A percentile compares a stretch with the other conserved stretches of the same genome.
phyloP scores from a whole-genome alignment of 2,113 vertebrate species.

The Hoplias malabaricus region DNA sequence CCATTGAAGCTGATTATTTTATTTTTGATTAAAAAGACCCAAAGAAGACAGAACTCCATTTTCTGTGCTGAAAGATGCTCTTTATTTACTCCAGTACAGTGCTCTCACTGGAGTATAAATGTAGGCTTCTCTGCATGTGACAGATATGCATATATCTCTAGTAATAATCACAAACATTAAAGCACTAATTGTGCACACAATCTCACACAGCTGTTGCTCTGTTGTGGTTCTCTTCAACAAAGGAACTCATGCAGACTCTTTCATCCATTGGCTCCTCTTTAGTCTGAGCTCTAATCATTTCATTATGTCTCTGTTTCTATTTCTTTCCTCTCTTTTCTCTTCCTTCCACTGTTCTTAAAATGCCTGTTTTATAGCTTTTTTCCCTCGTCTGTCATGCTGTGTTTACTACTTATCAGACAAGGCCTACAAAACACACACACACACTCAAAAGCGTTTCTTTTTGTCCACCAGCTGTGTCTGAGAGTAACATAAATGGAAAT shows the following conservation, averaged over 20 bases:
- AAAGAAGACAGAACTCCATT: too few species aligned
- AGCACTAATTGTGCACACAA: neutral
- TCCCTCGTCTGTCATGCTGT: neutral
- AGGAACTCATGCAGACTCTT: constrained; percentile 27
- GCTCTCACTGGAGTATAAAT: too few species aligned
- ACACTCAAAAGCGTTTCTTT: neutral
- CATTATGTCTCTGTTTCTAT: constrained; percentile 33
- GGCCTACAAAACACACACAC: neutral
- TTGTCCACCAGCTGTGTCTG: neutral
- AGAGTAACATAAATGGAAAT: neutral
- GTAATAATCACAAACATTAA: neutral
- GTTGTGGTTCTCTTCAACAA: constrained; percentile 23
- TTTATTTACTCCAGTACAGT: too few species aligned
- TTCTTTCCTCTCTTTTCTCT: constrained; percentile 1
- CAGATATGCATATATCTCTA: neutral
- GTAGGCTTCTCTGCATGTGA: too few species aligned
- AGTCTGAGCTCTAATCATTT: constrained; percentile 50
- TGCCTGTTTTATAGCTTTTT: neutral
- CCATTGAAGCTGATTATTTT: too few species aligned
- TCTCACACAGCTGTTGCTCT: constrained; percentile 25
- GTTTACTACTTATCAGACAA: neutral
- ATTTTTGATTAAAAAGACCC: too few species aligned
- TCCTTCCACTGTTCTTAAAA: constrained; percentile 23
- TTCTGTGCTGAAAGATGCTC: too few species aligned
- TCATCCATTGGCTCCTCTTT: constrained; percentile 39